phyloP scores from a whole-genome alignment of 2,113 vertebrate species.

The Dasypus novemcinctus region DNA sequence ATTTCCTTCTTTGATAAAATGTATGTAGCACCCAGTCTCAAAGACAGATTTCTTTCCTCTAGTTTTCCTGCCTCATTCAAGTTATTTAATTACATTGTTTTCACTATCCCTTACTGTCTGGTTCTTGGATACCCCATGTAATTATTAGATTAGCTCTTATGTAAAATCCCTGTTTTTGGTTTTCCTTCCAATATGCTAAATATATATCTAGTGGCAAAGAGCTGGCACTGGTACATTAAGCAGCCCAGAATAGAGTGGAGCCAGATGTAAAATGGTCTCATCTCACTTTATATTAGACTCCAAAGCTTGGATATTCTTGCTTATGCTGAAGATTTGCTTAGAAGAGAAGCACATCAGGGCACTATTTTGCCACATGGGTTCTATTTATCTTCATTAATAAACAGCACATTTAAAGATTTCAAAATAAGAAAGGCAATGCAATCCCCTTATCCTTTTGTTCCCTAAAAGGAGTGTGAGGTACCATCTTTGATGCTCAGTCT shows the following conservation, averaged over 20 bases:
- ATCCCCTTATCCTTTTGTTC: slow-evolving; percentile 21
- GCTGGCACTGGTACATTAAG: slow-evolving; percentile 51
- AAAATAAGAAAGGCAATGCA: slow-evolving; percentile 23
- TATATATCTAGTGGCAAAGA: slow-evolving; percentile 60
- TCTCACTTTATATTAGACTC: background rate
- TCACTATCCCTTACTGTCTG: slow-evolving; percentile 63
- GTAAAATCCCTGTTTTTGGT: slow-evolving; percentile 65
- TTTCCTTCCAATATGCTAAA: slow-evolving; percentile 72
- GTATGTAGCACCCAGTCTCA: background rate
- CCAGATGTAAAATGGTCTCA: slow-evolving; percentile 19
- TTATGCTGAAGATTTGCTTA: background rate
- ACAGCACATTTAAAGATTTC: slow-evolving; percentile 1
- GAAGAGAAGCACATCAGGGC: background rate
- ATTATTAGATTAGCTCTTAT: slow-evolving; percentile 75
- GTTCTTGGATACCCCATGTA: slow-evolving; percentile 64
- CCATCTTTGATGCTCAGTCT: background rate
- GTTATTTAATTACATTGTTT: slow-evolving; percentile 74
- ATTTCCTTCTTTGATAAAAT: slow-evolving; percentile 47
- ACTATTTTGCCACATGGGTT: background rate
- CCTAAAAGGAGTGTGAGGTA: background rate
- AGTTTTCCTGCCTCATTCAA: slow-evolving; percentile 41
- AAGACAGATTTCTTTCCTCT: slow-evolving; percentile 4
- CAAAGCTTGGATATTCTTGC: background rate
- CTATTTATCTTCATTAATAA: slow-evolving; percentile 54
- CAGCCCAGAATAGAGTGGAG: slow-evolving; percentile 21